Evolutionary conservation across 2,113 vertebrate species (phyloP).

Genomic region (Petroica traversi): DNA sequence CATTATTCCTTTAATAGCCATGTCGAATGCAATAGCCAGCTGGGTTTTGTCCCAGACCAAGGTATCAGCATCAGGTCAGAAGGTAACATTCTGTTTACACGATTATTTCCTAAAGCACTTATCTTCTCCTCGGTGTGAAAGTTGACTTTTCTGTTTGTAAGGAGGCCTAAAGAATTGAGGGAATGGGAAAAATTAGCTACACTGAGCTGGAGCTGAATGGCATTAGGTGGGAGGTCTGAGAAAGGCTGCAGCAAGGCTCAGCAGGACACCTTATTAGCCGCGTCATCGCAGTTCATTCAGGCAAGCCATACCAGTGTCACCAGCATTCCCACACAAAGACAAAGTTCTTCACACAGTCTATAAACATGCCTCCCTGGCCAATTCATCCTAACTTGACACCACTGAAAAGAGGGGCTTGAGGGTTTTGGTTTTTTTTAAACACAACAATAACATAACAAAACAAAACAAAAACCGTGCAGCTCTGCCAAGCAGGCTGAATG

Average conservation of each 20-base stretch:
- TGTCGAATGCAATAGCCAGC: slow-evolving; percentile 86
- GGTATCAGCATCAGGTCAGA: slow-evolving; percentile 93
- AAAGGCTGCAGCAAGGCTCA: slow-evolving; percentile 66
- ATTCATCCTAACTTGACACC: slow-evolving; percentile 83
- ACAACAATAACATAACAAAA: slow-evolving; percentile 59
- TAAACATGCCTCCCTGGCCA: slow-evolving; percentile 86
- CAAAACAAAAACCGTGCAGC: slow-evolving; percentile 17
- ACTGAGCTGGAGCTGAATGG: slow-evolving; percentile 87
- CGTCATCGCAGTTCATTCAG: slow-evolving; percentile 88
- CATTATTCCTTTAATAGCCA: slow-evolving; percentile 91
- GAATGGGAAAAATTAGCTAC: slow-evolving; percentile 87
- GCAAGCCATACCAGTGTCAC: slow-evolving; percentile 87
- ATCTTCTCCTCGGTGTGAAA: slow-evolving; percentile 84
- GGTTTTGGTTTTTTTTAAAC: not conserved
- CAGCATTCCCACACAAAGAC: slow-evolving; percentile 89
- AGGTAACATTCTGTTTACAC: slow-evolving; percentile 95
- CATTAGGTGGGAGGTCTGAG: slow-evolving; percentile 86
- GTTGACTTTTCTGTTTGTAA: slow-evolving; percentile 88
- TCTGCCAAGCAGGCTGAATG: slow-evolving; percentile 42
- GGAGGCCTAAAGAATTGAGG: slow-evolving; percentile 80
- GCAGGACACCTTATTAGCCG: slow-evolving; percentile 82
- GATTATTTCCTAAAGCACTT: slow-evolving; percentile 91
- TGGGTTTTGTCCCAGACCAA: slow-evolving; percentile 85
- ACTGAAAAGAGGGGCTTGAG: slow-evolving; percentile 73
- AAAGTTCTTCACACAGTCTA: slow-evolving; percentile 91